A percentile compares a stretch with the other conserved stretches of the same genome.
phyloP scores from a whole-genome alignment of 2,113 vertebrate genomes.

The Macrotis lagotis region DNA sequence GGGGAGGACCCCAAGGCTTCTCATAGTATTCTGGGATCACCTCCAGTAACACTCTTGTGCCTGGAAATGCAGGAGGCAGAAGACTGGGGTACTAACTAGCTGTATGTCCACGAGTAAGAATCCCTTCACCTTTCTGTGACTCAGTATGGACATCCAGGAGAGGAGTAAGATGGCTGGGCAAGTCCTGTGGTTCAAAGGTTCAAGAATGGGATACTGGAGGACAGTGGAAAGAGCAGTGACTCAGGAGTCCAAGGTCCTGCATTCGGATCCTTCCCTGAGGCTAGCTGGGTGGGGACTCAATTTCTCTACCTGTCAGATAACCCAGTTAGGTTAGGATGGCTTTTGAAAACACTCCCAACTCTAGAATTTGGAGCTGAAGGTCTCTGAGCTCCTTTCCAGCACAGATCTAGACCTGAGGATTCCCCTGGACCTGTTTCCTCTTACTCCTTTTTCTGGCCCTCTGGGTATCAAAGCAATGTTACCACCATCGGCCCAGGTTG shows the following conservation, averaged over 20 bases:
- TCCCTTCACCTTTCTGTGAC: rapidly evolving
- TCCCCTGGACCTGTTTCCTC: not conserved
- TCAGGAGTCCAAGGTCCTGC: not conserved
- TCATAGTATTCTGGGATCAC: not conserved
- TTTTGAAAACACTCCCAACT: not conserved
- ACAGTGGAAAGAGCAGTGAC: not conserved
- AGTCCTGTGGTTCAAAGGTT: not conserved
- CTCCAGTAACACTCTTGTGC: not conserved
- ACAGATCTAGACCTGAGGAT: not conserved
- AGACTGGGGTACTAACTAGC: rapidly evolving
- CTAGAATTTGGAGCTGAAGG: too few relatives aligned
- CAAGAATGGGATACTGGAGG: not conserved
- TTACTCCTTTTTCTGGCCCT: too few relatives aligned
- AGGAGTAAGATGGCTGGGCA: not conserved
- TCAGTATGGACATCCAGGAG: not conserved
- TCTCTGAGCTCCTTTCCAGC: not conserved
- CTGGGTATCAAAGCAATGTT: too few relatives aligned
- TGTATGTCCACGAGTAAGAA: rapidly evolving
- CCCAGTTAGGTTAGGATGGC: not conserved
- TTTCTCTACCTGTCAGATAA: not conserved
- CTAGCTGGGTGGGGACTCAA: not conserved
- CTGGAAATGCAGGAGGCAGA: not conserved
- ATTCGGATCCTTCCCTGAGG: not conserved
- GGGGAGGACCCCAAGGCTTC: too few relatives aligned
- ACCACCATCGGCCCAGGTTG: too few relatives aligned